Percentiles rank a stretch among this genome's conserved stretches.
phyloP scores from a whole-genome alignment of 2,888 invertebrate genomes.

The Norana najaformis region DNA sequence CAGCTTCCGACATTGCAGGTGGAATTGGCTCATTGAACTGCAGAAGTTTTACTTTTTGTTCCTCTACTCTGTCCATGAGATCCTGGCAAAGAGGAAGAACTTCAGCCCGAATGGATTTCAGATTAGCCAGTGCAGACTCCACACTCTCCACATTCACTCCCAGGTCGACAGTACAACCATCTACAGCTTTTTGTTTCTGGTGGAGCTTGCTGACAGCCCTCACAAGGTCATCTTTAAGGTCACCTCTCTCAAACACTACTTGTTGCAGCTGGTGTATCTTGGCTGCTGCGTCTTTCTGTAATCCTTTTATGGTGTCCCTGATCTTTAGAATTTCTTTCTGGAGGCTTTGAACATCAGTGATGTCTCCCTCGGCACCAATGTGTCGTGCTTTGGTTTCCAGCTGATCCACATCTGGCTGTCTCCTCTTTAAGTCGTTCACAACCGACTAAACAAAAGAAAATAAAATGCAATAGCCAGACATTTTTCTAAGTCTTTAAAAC shows the following conservation, averaged over 20 bases:
- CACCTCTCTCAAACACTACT: conserved; percentile 50
- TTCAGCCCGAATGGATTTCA: conserved; percentile 46
- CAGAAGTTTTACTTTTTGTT: conserved; percentile 32
- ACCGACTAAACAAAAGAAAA: conserved; percentile 33
- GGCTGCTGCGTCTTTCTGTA: conserved; percentile 80
- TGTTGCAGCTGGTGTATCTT: conserved; percentile 85
- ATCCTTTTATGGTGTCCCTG: conserved; percentile 75
- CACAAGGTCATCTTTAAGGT: conserved; percentile 51
- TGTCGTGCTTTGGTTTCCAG: conserved; percentile 90
- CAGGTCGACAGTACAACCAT: conserved; percentile 43
- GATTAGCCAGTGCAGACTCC: conserved; percentile 49
- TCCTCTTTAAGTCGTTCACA: conserved; percentile 30
- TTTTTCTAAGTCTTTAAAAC: not conserved
- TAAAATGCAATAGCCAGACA: not conserved
- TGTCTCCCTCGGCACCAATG: conserved; percentile 86
- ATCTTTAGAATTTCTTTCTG: conserved; percentile 84
- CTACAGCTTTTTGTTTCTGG: conserved; percentile 49
- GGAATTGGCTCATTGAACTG: not conserved
- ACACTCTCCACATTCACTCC: conserved; percentile 36
- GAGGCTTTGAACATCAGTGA: conserved; percentile 82
- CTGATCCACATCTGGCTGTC: conserved; percentile 79
- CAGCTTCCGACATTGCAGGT: not conserved
- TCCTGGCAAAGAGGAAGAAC: conserved; percentile 39
- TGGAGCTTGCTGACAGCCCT: conserved; percentile 53
- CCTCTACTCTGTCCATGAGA: conserved; percentile 50